Base-by-base conservation (phyloP, 2,113 vertebrate species). In the Ictalurus furcatus region DNA sequence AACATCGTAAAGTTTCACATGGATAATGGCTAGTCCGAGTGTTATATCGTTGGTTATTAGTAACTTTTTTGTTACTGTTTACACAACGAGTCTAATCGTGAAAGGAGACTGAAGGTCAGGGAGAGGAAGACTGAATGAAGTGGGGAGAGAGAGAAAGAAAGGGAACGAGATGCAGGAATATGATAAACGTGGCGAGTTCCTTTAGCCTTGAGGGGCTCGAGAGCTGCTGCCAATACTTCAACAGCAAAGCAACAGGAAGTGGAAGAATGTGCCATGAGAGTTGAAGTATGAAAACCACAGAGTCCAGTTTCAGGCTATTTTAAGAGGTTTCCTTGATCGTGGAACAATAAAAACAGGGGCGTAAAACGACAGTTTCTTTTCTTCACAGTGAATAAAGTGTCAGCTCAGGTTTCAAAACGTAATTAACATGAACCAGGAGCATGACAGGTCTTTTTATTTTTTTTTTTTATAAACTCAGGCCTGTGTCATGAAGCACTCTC, bases 191-290 rank as follows among this genome's bases (percentile, higher is more conserved):
- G 61, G 74, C 59, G 69, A 74, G 84, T 87, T 88, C 80, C 81
- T 85, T 89, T 88, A 86, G 85, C 80, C 73, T 89, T 92, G 79
- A 91, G 93, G 59, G 44, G 61, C 79, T 73, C 17, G n/a, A 58
- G 59, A 91, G 74, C 67, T 74, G 87, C 88, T 92, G 90, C 89
- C 87, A 92, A 90, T 56, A 61, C 84, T 83, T 89, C n/a, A 80
- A 84, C 88, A 90, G 91, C 93, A 92, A 93, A 92, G 89, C 92
- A 88, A 91, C 93, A 95, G 94, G 93, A 95, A 94, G 89, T 84
- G 88, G 88, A 67, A 87, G 88, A 91, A 89, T 54, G 87, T 79
- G 87, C 86, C 25, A 90, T 65, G 78, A 87, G 94, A 95, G 84
- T 87, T 90, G 91, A 94, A 90, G 93, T 93, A 90, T 85, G 88